These are phyloP conservation scores for Halcyon badia DNA, from an alignment of 2,797 vertebrate genomes.

Conservation along the genomic window DNA sequence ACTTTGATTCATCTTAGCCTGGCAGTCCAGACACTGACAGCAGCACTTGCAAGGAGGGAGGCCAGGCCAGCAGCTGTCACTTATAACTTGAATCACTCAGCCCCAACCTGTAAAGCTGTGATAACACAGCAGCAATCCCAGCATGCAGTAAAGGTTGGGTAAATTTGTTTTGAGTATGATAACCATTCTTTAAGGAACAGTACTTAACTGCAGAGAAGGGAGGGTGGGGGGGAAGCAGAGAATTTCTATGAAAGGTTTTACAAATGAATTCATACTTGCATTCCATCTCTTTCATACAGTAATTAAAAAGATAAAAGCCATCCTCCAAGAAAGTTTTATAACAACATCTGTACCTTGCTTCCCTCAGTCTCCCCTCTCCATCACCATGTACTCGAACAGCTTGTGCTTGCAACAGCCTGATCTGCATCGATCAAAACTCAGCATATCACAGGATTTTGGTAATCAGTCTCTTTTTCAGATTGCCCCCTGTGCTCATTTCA, in stretches of 20 bases:
- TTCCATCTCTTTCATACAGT: not conserved
- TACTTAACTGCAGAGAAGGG: conserved; percentile 1
- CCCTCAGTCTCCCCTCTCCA: not conserved
- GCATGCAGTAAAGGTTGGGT: not conserved
- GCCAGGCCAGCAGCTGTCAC: conserved; percentile 39
- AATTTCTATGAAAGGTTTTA: not conserved
- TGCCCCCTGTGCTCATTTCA: not conserved
- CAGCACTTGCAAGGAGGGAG: not conserved
- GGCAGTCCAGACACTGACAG: not conserved
- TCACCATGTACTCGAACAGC: not conserved
- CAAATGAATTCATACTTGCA: not conserved
- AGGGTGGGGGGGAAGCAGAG: not conserved
- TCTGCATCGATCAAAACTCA: not conserved
- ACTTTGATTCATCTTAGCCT: not conserved
- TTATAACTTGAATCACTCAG: conserved; percentile 31
- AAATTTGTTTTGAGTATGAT: not conserved
- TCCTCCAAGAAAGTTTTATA: not conserved
- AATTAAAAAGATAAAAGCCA: conserved; percentile 25
- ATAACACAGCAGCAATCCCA: conserved; percentile 58
- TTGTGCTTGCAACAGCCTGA: not conserved
- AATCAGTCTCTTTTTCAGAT: not conserved
- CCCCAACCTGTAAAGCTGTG: conserved; percentile 39
- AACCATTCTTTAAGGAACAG: conserved; percentile 12
- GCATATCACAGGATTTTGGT: not conserved
- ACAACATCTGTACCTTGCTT: not conserved